Evolutionary conservation across 2,888 invertebrate genomes (phyloP).

Genomic region (Diploptera punctata): DNA sequence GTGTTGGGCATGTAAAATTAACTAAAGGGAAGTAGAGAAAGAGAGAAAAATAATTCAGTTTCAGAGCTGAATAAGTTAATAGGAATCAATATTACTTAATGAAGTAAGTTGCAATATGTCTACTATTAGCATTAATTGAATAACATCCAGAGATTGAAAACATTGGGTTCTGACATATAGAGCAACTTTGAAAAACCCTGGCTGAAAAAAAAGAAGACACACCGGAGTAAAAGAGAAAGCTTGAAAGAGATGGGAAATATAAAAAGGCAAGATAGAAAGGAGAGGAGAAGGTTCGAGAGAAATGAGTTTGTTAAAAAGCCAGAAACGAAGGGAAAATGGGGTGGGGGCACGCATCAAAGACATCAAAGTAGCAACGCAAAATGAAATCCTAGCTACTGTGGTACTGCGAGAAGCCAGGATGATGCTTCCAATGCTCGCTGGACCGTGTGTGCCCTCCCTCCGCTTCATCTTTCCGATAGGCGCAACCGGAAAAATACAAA

Average conservation of each 20-base stretch:
- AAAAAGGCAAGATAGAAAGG: slow-evolving; percentile 17
- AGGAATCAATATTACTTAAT: no score
- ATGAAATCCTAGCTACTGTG: slow-evolving; percentile 53
- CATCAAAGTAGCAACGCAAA: slow-evolving; percentile 58
- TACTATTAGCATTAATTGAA: no score
- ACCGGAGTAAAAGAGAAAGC: background rate
- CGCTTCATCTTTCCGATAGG: slow-evolving; percentile 16
- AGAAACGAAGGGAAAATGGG: slow-evolving; percentile 58
- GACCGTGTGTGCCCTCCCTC: slow-evolving; percentile 5
- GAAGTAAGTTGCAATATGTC: no score
- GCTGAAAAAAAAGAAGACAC: slow-evolving; percentile 1
- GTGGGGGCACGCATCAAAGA: slow-evolving; percentile 57
- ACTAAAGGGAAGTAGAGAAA: no score
- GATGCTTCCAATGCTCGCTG: slow-evolving; percentile 17
- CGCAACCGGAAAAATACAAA: slow-evolving; percentile 26
- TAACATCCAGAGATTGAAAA: no score
- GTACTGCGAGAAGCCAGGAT: background rate
- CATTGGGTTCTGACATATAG: no score
- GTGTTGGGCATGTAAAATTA: no score
- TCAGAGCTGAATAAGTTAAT: no score
- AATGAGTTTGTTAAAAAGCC: slow-evolving; percentile 59
- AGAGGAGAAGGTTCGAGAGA: slow-evolving; percentile 43
- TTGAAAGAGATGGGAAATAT: background rate
- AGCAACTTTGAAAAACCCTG: slow-evolving; percentile 26
- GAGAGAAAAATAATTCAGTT: no score